Conservation (phyloP, 2,888 invertebrate genomes). For the Drosophila infuscata region DNA sequence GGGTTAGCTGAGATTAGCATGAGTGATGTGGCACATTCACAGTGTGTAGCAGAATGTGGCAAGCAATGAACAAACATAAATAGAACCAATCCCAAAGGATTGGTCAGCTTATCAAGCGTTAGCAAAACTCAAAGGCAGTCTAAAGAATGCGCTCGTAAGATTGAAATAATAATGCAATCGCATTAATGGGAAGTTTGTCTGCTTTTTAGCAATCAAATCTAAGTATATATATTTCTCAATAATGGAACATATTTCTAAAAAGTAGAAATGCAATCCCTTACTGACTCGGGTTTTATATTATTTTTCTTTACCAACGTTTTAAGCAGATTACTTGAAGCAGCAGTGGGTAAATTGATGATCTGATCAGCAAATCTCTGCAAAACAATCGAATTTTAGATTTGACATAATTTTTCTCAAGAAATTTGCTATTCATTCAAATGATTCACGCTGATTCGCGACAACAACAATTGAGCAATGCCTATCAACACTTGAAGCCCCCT, state of each 20-base stretch:
- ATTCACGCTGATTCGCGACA: constrained; percentile 30
- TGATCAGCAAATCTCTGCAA: not conserved
- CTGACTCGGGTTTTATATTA: too few species aligned
- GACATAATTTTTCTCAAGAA: constrained; percentile 9
- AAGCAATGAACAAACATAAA: constrained; percentile 20
- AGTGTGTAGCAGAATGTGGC: constrained; percentile 21
- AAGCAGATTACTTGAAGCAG: not conserved
- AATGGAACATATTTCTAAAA: too few species aligned
- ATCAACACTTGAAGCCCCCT: constrained; percentile 18
- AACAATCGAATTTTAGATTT: not conserved
- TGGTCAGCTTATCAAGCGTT: constrained; percentile 26
- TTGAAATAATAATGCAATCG: constrained; percentile 25
- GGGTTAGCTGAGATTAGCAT: constrained; percentile 67
- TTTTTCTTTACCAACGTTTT: not conserved
- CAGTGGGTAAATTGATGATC: not conserved
- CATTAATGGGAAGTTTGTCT: not conserved
- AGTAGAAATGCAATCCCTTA: too few species aligned
- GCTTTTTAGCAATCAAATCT: not conserved
- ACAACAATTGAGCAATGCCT: constrained; percentile 36
- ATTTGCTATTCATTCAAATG: constrained; percentile 16
- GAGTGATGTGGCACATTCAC: constrained; percentile 50
- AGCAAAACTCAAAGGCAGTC: constrained; percentile 26
- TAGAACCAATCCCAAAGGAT: constrained; percentile 5
- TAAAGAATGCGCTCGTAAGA: constrained; percentile 30
- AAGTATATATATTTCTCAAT: not conserved